phyloP scores from a whole-genome alignment of 2,797 vertebrate genomes.

The Diceros bicornis region DNA sequence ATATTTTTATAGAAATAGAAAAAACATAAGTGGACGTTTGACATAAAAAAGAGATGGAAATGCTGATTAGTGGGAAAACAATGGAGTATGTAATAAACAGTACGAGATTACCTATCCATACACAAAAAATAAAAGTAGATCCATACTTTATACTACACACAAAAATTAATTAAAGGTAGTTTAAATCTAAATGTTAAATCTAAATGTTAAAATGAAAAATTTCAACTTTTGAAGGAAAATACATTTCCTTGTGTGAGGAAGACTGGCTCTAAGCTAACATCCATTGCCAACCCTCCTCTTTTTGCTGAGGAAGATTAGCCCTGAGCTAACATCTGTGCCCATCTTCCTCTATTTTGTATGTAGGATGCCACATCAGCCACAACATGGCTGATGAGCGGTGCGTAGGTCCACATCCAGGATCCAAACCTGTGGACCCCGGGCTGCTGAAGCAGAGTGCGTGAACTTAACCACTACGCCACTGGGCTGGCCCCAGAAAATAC shows the following conservation, averaged over 20 bases:
- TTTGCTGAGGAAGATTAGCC: too few species aligned
- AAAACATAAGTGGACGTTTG: neutral
- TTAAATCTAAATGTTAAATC: conserved; percentile 15
- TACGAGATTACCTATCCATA: neutral
- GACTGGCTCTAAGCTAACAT: too few species aligned
- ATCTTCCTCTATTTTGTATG: too few species aligned
- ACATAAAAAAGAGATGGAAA: neutral
- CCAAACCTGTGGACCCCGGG: too few species aligned
- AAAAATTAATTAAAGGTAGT: conserved; percentile 58
- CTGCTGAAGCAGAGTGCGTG: too few species aligned
- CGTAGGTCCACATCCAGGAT: too few species aligned
- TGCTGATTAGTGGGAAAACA: conserved; percentile 24
- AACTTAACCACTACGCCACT: too few species aligned
- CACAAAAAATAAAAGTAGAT: conserved; percentile 28
- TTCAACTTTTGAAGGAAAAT: conserved; percentile 60
- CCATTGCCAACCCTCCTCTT: too few species aligned
- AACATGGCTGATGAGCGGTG: too few species aligned
- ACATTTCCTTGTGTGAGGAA: too few species aligned
- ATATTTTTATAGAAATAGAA: neutral
- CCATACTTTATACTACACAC: neutral
- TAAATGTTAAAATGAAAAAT: conserved; percentile 64
- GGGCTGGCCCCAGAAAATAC: neutral
- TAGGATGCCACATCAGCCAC: too few species aligned
- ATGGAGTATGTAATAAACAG: neutral
- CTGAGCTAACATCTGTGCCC: too few species aligned